Conservation (phyloP, 2,888 invertebrate genomes). For the Drosophila rubida region DNA sequence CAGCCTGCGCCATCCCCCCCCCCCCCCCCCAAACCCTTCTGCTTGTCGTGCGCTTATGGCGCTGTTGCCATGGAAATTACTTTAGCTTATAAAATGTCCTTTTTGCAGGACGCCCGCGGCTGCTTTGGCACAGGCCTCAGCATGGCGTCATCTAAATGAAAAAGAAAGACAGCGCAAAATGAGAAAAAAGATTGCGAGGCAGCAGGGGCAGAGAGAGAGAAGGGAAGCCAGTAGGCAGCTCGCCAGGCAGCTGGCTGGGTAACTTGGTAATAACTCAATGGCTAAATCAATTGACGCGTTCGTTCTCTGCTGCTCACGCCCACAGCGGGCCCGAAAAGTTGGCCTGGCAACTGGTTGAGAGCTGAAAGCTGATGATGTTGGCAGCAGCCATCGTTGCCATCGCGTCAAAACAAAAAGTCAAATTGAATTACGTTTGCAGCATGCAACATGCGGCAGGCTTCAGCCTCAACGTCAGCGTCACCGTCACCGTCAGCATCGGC, state of each 20-base stretch:
- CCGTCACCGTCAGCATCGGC: background rate
- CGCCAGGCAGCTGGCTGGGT: constrained; percentile 12
- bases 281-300: constrained; percentile 61
- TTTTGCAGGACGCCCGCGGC: constrained; percentile 26
- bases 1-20: background rate
- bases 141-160: constrained; percentile 19
- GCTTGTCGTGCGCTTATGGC: background rate
- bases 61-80: constrained; percentile 27
- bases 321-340: constrained; percentile 14
- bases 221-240: background rate
- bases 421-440: constrained; percentile 75
- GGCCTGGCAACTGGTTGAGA: constrained; percentile 7
- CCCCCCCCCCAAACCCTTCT: background rate
- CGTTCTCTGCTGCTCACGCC: constrained; percentile 5
- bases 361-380: constrained; percentile 3
- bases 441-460: constrained; percentile 34
- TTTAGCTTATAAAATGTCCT: constrained; percentile 30
- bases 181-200: background rate
- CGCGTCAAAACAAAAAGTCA: constrained; percentile 64
- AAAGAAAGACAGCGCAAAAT: background rate
- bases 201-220: background rate
- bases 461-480: no score
- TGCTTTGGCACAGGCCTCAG: constrained; percentile 21
- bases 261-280: constrained; percentile 54
- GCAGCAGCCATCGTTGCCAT: constrained; percentile 34